Base-by-base conservation (phyloP, 2,888 invertebrate genomes). In the Brenthis daphne region DNA sequence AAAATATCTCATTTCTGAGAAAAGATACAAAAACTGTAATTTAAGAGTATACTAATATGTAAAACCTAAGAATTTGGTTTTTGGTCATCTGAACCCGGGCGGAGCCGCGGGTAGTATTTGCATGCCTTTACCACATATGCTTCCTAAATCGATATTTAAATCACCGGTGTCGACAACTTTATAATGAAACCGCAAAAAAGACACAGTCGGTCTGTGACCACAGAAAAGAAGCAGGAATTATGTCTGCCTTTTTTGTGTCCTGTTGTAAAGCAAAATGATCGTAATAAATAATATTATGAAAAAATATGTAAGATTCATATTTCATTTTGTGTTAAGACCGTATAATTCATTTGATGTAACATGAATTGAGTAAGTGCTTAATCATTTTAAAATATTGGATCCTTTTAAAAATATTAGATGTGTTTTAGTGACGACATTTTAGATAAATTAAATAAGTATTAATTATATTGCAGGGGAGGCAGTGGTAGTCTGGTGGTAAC, bases 111-210 rank as follows among this genome's bases (percentile, higher is more conserved):
- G 20, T 20, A 20, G 1, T 37, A 37, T 51, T 6, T 51, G 14
- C 51, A 16, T n/a, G n/a, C 14, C 13, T 53, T 29, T 29, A 29
- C 4, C 29, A 29, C 29, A 29, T 29, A 29, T 29, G 29, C 29
- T 29, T 29, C 29, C 29, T 61, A 33, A 37, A 61, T 33, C 55
- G n/a, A 55, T 61, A 67, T 56, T 67, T 55, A 55, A 67, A 61
- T 67, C 55, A 48, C 55, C 61, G 24, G 37, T 56, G 56, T 61
- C 61, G 56, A 67, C 67, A 67, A 67, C 61, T 56, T 67, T 61
- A 61, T 67, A 67, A 67, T 61, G 67, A 67, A 61, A 61, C 67
- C 61, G 37, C 67, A 67, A 61, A 66, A 65, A 56, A 54, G 29
- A 37, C 61, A 33, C 61, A 20, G 48, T 50, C 55, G 61, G 33